phyloP scores from a whole-genome alignment of 2,797 vertebrate species.

The Staurois parvus region DNA sequence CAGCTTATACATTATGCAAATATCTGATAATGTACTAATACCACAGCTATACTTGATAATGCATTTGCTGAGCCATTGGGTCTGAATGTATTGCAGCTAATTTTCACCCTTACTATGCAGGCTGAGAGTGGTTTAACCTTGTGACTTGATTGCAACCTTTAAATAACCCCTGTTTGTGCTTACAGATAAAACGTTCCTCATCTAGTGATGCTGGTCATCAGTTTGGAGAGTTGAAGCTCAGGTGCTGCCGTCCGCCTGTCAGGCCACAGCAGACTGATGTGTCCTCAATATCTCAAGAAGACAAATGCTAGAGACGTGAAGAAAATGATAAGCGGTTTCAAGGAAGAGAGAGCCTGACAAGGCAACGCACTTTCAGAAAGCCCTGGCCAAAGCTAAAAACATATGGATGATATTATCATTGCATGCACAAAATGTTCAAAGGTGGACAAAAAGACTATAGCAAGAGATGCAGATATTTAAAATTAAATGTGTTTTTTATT shows the following conservation, averaged over 20 bases:
- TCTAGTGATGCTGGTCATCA: conserved; percentile 43
- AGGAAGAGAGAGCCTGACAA: conserved; percentile 60
- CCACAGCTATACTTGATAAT: not conserved
- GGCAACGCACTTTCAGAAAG: conserved; percentile 46
- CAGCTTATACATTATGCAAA: not conserved
- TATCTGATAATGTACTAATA: not conserved
- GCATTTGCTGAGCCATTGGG: not conserved
- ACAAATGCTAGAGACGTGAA: conserved; percentile 64
- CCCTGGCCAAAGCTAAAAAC: conserved; percentile 15
- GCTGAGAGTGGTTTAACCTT: conserved; percentile 21
- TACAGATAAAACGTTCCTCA: conserved; percentile 53
- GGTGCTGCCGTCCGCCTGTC: conserved; percentile 62
- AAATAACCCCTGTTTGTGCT: conserved; percentile 50
- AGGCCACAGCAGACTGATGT: conserved; percentile 59
- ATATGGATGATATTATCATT: conserved; percentile 21
- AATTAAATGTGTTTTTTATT: not conserved
- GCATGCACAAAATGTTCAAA: not conserved
- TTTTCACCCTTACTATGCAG: not conserved
- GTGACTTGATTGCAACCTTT: conserved; percentile 46
- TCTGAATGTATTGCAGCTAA: not conserved
- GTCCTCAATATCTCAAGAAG: conserved; percentile 64
- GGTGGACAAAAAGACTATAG: not conserved
- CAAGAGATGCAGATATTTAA: not conserved
- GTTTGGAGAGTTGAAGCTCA: conserved; percentile 58
- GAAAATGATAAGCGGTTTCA: conserved; percentile 58